Conservation (phyloP, 2,113 vertebrate genomes). For the Lepisosteus oculatus region DNA sequence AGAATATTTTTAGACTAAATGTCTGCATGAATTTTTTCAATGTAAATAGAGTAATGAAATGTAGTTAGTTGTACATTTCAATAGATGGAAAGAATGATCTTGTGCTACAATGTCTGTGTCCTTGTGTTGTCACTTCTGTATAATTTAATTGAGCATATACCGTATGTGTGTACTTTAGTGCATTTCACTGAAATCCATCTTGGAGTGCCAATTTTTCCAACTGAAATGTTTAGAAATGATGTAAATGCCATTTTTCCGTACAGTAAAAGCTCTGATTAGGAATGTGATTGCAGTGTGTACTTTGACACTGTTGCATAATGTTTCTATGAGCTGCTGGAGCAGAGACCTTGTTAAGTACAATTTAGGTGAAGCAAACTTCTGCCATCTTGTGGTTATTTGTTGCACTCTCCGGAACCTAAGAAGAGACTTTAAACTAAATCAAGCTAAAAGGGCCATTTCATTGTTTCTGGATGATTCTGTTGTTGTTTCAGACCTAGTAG, state of each 20-base stretch:
- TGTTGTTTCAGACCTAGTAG: too few relatives aligned
- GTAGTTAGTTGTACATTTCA: neutral
- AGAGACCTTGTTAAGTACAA: too few relatives aligned
- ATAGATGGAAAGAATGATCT: constrained; percentile 21
- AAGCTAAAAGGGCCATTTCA: too few relatives aligned
- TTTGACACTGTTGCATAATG: too few relatives aligned
- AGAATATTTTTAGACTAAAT: neutral
- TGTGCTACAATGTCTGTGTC: constrained; percentile 33
- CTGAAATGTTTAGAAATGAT: constrained; percentile 50
- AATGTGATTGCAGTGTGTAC: constrained; percentile 47
- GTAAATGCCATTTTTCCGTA: constrained; percentile 66
- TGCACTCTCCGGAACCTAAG: too few relatives aligned
- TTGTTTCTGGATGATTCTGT: too few relatives aligned
- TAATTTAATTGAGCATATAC: constrained; percentile 44
- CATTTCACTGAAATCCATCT: constrained; percentile 62
- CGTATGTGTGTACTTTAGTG: constrained; percentile 60
- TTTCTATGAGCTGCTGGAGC: too few relatives aligned
- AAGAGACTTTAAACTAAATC: too few relatives aligned
- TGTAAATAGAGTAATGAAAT: constrained; percentile 29
- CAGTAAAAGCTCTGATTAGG: constrained; percentile 57
- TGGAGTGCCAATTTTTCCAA: constrained; percentile 66
- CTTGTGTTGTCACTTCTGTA: constrained; percentile 29
- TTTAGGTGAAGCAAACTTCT: too few relatives aligned
- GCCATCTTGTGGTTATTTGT: too few relatives aligned
- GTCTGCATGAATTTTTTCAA: constrained; percentile 15